Percentiles rank a stretch among this genome's conserved stretches.
Evolutionary conservation across 2,888 invertebrate genomes (phyloP).

Genomic region (Ophonus ardosiacus): DNA sequence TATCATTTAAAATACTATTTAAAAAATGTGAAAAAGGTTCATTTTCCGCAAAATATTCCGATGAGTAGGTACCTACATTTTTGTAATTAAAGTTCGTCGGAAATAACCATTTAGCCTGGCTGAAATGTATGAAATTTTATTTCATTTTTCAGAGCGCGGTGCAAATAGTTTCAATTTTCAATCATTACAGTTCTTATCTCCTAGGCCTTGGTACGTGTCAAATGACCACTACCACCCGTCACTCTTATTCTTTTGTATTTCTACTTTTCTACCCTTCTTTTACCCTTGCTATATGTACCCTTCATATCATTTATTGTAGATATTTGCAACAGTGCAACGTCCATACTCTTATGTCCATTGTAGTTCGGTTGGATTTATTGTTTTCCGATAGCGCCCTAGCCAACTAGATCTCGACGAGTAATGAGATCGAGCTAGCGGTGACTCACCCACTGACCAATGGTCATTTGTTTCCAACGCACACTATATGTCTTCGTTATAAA

Average conservation of each 20-base stretch:
- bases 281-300: conserved; percentile 22
- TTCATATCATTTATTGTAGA: conserved; percentile 68
- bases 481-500: conserved; percentile 61
- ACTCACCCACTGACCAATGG: conserved; percentile 60
- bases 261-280: conserved; percentile 5
- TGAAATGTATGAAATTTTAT: too few species aligned
- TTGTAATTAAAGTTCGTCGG: too few species aligned
- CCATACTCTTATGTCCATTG: conserved; percentile 69
- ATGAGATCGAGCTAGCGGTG: conserved; percentile 43
- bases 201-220: background rate
- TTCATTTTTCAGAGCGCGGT: too few species aligned
- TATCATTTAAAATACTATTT: too few species aligned
- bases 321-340: conserved; percentile 68
- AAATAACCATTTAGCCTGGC: too few species aligned
- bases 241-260: background rate
- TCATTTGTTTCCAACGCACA: conserved; percentile 53
- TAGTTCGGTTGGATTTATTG: conserved; percentile 54
- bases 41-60: too few species aligned
- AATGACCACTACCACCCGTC: conserved; percentile 1
- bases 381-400: conserved; percentile 31
- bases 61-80: too few species aligned
- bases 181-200: background rate
- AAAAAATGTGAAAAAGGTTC: too few species aligned
- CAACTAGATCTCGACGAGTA: conserved; percentile 29
- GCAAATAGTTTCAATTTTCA: too few species aligned